Evolutionary conservation across 2,113 vertebrate species (phyloP).

Genomic region (Gobiocypris rarus): DNA sequence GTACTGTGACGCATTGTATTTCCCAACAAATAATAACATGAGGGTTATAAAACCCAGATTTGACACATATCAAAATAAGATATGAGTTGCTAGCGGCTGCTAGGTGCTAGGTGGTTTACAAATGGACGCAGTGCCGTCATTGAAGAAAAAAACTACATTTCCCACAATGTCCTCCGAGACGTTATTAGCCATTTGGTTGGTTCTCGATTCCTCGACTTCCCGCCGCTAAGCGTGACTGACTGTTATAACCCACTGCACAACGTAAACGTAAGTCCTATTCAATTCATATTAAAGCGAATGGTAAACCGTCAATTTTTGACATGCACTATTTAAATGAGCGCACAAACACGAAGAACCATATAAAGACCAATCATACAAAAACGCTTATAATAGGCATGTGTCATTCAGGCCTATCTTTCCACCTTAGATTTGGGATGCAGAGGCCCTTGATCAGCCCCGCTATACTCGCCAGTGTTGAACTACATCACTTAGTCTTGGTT

Average conservation of each 20-base stretch:
- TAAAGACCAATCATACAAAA: not conserved
- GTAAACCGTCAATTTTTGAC: not conserved
- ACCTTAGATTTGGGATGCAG: constrained; percentile 21
- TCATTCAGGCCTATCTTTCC: not conserved
- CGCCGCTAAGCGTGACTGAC: constrained; percentile 28
- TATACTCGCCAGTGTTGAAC: not conserved
- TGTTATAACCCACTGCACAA: constrained; percentile 8
- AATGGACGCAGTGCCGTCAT: not conserved
- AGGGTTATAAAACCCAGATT: too few species aligned
- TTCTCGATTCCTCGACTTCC: constrained; percentile 20
- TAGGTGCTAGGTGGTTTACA: not conserved
- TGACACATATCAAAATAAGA: too few species aligned
- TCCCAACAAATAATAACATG: too few species aligned
- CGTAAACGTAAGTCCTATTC: constrained; percentile 49
- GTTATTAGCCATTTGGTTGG: constrained; percentile 30
- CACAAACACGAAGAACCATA: not conserved
- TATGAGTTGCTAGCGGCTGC: too few species aligned
- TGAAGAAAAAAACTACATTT: constrained; percentile 10
- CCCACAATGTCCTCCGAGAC: constrained; percentile 24
- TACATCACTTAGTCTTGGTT: not conserved
- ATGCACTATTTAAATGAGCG: not conserved
- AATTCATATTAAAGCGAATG: not conserved
- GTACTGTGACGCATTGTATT: too few species aligned
- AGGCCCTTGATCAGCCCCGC: not conserved
- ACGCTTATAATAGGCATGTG: not conserved